These are phyloP conservation scores for Gryllus longicercus DNA, from an alignment of 2,888 invertebrate genomes.

Conservation along the genomic window DNA sequence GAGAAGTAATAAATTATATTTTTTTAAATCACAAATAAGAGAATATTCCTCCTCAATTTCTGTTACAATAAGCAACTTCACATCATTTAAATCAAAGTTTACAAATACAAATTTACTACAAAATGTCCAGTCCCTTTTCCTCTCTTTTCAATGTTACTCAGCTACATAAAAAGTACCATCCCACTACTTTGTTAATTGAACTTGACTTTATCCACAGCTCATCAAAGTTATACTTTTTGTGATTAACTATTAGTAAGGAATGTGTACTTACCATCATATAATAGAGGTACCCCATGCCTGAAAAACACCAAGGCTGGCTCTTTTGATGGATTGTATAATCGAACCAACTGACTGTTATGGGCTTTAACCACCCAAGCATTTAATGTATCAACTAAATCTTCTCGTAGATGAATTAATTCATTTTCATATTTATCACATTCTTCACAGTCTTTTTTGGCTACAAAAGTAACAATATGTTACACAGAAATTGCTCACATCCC, in stretches of 20 bases:
- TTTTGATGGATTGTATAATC: conserved; percentile 68
- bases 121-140: no score
- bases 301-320: conserved; percentile 76
- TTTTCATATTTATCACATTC: conserved; percentile 66
- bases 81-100: no score
- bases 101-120: no score
- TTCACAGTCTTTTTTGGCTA: conserved; percentile 69
- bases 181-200: no score
- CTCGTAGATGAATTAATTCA: conserved; percentile 62
- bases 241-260: conserved; percentile 18
- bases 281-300: conserved; percentile 74
- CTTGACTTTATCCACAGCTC: no score
- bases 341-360: conserved; percentile 67
- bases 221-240: not conserved
- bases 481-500: no score
- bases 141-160: no score
- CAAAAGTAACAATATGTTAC: conserved; percentile 32
- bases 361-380: conserved; percentile 72
- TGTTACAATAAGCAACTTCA: no score
- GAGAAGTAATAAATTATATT: no score
- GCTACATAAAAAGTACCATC: no score
- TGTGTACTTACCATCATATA: conserved; percentile 64
- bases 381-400: conserved; percentile 70
- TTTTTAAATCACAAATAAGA: no score
- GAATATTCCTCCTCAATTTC: no score